Evolutionary conservation across 1,140 invertebrate species (phyloP).

Genomic region (Papilio xuthus): DNA sequence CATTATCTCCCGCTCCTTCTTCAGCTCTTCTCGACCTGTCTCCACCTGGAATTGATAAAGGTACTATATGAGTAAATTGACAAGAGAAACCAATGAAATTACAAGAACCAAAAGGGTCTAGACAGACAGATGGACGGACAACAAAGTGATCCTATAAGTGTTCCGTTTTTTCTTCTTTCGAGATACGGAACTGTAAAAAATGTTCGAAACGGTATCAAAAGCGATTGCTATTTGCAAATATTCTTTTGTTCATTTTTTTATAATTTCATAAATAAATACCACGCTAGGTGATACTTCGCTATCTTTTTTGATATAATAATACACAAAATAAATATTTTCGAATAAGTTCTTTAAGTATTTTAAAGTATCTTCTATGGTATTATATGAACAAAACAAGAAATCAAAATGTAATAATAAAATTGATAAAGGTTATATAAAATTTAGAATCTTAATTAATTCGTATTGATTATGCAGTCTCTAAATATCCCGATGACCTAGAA

Average conservation of each 20-base stretch:
- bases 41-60: conserved; percentile 77
- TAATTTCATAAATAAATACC: too few species aligned
- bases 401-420: not conserved
- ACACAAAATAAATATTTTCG: not conserved
- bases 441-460: not conserved
- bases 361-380: not conserved
- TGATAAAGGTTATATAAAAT: conserved; percentile 18
- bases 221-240: too few species aligned
- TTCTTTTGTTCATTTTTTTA: too few species aligned
- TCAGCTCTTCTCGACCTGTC: conserved; percentile 86
- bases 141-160: too few species aligned
- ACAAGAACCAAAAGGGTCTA: too few species aligned
- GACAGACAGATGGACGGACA: too few species aligned
- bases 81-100: not conserved
- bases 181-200: too few species aligned
- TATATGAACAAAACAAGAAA: not conserved
- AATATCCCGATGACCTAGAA: conserved; percentile 25
- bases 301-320: not conserved
- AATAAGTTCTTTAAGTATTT: not conserved
- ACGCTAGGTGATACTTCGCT: not conserved
- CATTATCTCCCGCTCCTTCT: conserved; percentile 95
- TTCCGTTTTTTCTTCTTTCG: too few species aligned
- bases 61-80: not conserved
- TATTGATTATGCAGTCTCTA: conserved; percentile 15
- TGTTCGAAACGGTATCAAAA: too few species aligned